These are phyloP conservation scores for Crioceris asparagi DNA, from an alignment of 2,888 invertebrate genomes.

Conservation along the genomic window DNA sequence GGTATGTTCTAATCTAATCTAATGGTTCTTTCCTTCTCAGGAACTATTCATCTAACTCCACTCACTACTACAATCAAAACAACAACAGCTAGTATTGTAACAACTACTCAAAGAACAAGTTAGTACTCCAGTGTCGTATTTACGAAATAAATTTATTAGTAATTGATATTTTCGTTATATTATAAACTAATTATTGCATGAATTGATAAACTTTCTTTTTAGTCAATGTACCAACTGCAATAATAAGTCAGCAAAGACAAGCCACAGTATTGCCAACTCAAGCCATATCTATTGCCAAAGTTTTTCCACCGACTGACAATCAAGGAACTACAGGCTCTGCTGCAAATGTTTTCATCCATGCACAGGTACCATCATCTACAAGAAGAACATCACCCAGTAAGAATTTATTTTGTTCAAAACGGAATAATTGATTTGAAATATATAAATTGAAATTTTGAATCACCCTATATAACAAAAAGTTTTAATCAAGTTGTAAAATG, in stretches of 20 bases:
- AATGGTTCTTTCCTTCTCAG: constrained; percentile 19
- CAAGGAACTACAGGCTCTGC: constrained; percentile 23
- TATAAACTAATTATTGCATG: not conserved
- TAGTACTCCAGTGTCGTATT: constrained; percentile 18
- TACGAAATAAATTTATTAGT: not conserved
- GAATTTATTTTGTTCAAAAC: constrained; percentile 10
- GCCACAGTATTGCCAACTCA: constrained; percentile 31
- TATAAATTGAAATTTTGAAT: no score
- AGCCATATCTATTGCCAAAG: constrained; percentile 36
- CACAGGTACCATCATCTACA: constrained; percentile 28
- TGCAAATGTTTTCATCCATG: constrained; percentile 34
- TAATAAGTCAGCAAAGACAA: constrained; percentile 32
- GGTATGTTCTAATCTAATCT: not conserved
- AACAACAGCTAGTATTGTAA: constrained; percentile 15
- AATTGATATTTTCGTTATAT: no score
- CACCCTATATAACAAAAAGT: no score
- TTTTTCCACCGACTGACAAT: constrained; percentile 30
- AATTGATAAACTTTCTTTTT: constrained; percentile 12
- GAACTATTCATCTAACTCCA: constrained; percentile 36
- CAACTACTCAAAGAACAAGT: constrained; percentile 32
- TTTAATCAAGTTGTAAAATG: no score
- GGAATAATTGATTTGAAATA: no score
- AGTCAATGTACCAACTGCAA: constrained; percentile 31
- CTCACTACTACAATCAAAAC: constrained; percentile 31
- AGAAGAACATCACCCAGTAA: constrained; percentile 34